Percentiles rank a stretch among this genome's conserved stretches.
These are phyloP conservation scores for Smithornis capensis DNA, from an alignment of 2,113 vertebrate genomes.

Conservation along the genomic window DNA sequence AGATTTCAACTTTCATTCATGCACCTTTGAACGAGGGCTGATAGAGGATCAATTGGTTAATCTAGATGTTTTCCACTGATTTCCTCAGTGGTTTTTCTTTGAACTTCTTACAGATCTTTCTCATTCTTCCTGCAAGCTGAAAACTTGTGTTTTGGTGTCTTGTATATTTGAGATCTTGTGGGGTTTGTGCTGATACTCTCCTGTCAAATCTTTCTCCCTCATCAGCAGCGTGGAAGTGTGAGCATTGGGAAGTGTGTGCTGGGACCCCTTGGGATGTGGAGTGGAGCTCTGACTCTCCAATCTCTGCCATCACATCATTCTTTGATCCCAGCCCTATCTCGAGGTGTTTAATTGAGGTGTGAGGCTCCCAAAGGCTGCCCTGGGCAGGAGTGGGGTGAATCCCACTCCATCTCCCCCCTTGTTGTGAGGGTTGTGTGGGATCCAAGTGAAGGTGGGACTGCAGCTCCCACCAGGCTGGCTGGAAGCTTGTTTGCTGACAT, in stretches of 20 bases:
- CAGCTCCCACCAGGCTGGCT: not conserved
- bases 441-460: not conserved
- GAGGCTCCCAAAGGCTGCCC: not conserved
- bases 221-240: rapidly evolving
- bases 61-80: not conserved
- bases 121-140: not conserved
- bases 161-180: not conserved
- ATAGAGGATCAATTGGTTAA: not conserved
- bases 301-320: not conserved
- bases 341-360: not conserved
- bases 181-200: not conserved
- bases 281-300: not conserved
- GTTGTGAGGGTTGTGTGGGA: not conserved
- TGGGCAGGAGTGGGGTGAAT: not conserved
- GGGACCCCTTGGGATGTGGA: not conserved
- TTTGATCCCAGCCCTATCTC: not conserved
- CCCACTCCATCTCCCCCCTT: not conserved
- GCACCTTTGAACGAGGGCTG: not conserved
- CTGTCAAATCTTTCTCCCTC: not conserved
- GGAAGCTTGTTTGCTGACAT: not conserved
- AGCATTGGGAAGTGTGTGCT: rapidly evolving
- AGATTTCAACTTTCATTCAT: not conserved
- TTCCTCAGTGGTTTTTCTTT: not conserved
- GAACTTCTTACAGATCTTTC: not conserved
- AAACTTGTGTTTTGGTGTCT: not conserved